Evolutionary conservation across 2,113 vertebrate species (phyloP), one percentile per base, ranked within the genome.

Genomic region (Phocoena sinus): DNA sequence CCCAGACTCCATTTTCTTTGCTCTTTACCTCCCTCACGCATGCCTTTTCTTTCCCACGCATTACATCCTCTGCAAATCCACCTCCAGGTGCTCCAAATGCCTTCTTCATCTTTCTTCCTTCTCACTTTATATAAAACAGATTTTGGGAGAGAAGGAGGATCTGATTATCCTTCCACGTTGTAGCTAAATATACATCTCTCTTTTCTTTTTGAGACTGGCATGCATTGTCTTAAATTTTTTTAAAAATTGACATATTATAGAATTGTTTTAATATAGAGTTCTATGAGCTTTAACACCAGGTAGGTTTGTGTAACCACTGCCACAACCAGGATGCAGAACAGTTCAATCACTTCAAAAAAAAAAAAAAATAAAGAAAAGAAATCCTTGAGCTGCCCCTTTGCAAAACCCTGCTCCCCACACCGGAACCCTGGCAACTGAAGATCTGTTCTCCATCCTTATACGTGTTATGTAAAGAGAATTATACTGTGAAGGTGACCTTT

Each of bases 61-160:
- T 94, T 82, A 62, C 77, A 91, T 73, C 96, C 95, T 94, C 96
- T 95, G 95, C 89, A 97, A 91, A 86, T 97, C 95, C 82, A 89
- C 89, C 93, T 84, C 67, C 94, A 41, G 82, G 60, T 96, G 81
- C 67, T 65, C 82, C 68, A 94, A 81, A 95, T 95, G 73, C 58
- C 73, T 94, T 85, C 77, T 79, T 77, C 89, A 93, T 95, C n/a
- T 97, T 90, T 94, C 62, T 96, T 91, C 81, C 76, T 58, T 95
- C 84, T 96, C 47, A 89, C 77, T 94, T 97, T 93, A 91, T 93
- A 91, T 60, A 97, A 96, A 93, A 95, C 82, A 94, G 33, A 92
- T 84, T 82, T 96, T 58, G 5, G 26, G 56, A 62, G 62, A 88
- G 84, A 53, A 60, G 38, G 26, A 41, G 86, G 33, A 91, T 94